A percentile compares a stretch with the other conserved stretches of the same genome.
phyloP scores from a whole-genome alignment of 1,140 invertebrate species.

The Spodoptera litura region DNA sequence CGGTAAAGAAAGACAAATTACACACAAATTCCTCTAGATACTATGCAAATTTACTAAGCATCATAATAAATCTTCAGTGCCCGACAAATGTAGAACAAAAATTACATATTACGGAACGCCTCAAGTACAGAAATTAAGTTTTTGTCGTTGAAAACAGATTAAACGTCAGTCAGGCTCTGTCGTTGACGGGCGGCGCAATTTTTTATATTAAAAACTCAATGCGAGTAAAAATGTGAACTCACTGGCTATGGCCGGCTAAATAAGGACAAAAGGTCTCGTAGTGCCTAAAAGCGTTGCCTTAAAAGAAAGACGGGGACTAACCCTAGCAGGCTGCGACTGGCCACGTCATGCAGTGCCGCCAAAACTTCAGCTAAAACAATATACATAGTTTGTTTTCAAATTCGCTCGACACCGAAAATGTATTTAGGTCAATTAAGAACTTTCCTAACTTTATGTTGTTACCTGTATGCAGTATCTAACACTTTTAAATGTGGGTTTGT shows the following conservation, averaged over 20 bases:
- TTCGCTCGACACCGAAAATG: conserved; percentile 38
- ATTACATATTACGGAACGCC: conserved; percentile 16
- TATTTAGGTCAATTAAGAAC: conserved; percentile 42
- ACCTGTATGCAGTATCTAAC: no score
- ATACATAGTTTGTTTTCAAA: not conserved
- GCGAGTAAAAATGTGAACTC: conserved; percentile 35
- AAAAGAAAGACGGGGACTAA: not conserved
- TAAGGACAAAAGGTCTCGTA: conserved; percentile 22
- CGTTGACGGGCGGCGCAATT: not conserved
- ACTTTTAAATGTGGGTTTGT: no score
- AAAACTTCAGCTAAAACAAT: conserved; percentile 13
- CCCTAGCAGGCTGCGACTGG: not conserved
- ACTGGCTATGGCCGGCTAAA: not conserved
- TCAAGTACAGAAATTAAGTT: conserved; percentile 45
- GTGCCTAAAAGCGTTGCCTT: not conserved
- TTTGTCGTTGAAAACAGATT: conserved; percentile 44
- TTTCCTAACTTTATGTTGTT: not conserved
- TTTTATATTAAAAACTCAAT: conserved; percentile 46
- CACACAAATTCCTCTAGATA: conserved; percentile 11
- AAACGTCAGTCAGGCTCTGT: conserved; percentile 41
- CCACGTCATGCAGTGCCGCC: not conserved
- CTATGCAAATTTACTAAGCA: conserved; percentile 32
- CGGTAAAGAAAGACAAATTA: conserved; percentile 39
- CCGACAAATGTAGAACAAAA: conserved; percentile 31
- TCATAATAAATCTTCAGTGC: conserved; percentile 40